Percentiles rank a stretch among this genome's conserved stretches.
These are phyloP conservation scores for Pachyrhynchus sulphureomaculatus DNA, from an alignment of 1,140 invertebrate species.

Conservation along the genomic window DNA sequence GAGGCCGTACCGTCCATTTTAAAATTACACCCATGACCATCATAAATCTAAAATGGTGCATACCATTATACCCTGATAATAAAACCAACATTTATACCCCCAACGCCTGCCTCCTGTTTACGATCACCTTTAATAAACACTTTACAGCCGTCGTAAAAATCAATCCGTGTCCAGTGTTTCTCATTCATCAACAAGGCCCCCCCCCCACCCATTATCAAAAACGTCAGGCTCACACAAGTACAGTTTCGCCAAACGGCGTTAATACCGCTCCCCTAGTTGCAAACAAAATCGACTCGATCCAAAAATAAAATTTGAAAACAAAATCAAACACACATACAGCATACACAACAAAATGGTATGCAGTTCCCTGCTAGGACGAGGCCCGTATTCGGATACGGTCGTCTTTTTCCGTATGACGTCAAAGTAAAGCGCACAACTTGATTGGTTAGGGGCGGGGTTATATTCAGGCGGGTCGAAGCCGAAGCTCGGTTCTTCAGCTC, in stretches of 20 bases:
- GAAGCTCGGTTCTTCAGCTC: conserved; percentile 20
- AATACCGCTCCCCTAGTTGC: not conserved
- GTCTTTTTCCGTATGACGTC: conserved; percentile 46
- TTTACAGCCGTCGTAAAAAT: conserved; percentile 29
- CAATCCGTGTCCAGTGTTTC: conserved; percentile 14
- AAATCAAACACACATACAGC: conserved; percentile 35
- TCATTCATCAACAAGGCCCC: conserved; percentile 22
- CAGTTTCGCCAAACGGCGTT: not conserved
- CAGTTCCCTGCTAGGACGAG: conserved; percentile 35
- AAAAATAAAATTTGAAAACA: conserved; percentile 38
- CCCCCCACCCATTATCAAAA: not conserved
- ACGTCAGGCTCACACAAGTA: conserved; percentile 10
- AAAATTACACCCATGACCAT: not conserved
- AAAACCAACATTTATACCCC: conserved; percentile 15
- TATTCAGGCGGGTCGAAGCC: conserved; percentile 45
- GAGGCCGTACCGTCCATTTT: too few species aligned
- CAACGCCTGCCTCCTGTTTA: conserved; percentile 4
- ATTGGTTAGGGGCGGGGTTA: conserved; percentile 49
- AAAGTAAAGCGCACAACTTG: conserved; percentile 30
- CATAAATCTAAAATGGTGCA: conserved; percentile 12
- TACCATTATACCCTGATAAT: conserved; percentile 5
- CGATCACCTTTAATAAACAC: conserved; percentile 25
- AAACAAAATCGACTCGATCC: conserved; percentile 16
- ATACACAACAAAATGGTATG: conserved; percentile 49
- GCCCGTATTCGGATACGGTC: conserved; percentile 30